Evolutionary conservation across 2,113 vertebrate species (phyloP), one percentile per base, ranked within the genome.

Genomic region (Calidris pygmaea): DNA sequence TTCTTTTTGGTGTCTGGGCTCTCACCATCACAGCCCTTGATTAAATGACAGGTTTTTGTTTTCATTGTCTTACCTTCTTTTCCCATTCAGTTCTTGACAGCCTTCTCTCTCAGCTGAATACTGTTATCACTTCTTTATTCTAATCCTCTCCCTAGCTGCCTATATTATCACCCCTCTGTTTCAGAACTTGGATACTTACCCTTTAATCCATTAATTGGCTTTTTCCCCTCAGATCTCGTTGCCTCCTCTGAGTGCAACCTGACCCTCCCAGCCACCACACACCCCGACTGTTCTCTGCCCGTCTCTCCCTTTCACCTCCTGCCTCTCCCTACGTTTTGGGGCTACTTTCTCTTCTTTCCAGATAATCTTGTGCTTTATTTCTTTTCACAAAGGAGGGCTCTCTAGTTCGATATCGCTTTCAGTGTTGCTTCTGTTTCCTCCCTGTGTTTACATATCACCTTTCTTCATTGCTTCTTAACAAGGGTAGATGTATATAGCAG

Each of bases 41-140:
- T 97, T 98, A 97, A 98, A 97, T 96, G 92, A 96, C 96, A 98
- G 89, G 41, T 91, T 98, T 98, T 97, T 97, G 95, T 98, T 98
- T 96, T 95, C 93, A 97, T 98, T 98, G 95, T 98, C 95, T 97
- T 97, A 94, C 95, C 88, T 97, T 97, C 95, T 96, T 95, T 95
- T 84, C 73, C 71, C 94, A 97, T 98, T 98, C 97, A 97, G 91
- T 95, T 98, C 97, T 97, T 98, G 97, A 98, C 98, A 98, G 96
- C 95, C 87, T 97, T 97, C 95, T 87, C 80, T 98, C 95, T 98
- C 96, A 97, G 89, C 95, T 98, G 98, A 98, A 98, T 98, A 96
- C 97, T 97, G 97, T 98, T 98, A 98, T 98, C 98, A 98, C 98
- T 98, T 98, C 97, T 98, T 98, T 97, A 97, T 97, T 98, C 97